Conservation (phyloP, 2,113 vertebrate species). For the Pedetes capensis region DNA sequence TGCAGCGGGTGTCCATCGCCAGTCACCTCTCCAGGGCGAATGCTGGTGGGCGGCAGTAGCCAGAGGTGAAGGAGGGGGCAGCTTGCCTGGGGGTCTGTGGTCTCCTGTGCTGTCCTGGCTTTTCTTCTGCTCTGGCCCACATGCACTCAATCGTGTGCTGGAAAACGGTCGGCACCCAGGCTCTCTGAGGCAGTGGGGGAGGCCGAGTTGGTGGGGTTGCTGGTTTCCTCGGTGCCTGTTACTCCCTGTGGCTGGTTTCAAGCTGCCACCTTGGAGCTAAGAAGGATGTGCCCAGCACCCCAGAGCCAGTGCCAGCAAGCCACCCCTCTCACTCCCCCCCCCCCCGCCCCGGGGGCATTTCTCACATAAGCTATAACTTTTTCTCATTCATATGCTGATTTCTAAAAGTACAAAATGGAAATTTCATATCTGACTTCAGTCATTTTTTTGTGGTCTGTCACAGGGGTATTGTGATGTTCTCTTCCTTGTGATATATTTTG, state of each 20-base stretch:
- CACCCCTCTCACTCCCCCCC: not conserved
- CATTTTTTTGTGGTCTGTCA: not conserved
- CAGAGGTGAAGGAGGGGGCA: not conserved
- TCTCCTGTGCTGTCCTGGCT: not conserved
- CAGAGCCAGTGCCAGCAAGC: not conserved
- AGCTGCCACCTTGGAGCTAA: not conserved
- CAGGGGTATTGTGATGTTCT: not conserved
- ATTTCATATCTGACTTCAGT: not conserved
- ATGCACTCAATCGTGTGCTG: not conserved
- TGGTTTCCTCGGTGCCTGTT: not conserved
- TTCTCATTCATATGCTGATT: not conserved
- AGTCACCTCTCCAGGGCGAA: conserved; percentile 30
- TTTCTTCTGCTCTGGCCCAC: not conserved
- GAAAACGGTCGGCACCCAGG: not conserved
- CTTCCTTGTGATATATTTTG: not conserved
- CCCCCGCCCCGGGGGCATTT: not conserved
- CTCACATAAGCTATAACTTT: not conserved
- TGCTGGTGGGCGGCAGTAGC: not conserved
- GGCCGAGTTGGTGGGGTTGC: not conserved
- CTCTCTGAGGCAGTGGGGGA: not conserved
- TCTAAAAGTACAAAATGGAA: conserved; percentile 37
- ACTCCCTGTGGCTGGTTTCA: not conserved
- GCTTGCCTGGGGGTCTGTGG: not conserved
- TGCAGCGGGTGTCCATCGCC: not conserved
- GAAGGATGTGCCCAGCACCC: not conserved